A percentile compares a stretch with the other conserved stretches of the same genome.
Conservation (phyloP, 2,797 vertebrate species). For the Odontamblyopus lacepedii region DNA sequence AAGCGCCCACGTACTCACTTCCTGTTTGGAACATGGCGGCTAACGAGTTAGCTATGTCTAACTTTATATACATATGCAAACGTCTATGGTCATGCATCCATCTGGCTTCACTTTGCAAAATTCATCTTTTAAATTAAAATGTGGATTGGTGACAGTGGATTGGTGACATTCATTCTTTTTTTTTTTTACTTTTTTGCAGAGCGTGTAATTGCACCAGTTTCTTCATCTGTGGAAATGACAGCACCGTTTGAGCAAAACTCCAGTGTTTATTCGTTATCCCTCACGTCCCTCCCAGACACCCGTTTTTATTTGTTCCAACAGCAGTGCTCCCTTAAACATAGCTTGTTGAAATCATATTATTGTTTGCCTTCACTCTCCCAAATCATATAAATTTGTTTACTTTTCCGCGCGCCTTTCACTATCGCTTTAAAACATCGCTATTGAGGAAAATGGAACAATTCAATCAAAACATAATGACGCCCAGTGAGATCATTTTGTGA, state of each 20-base stretch:
- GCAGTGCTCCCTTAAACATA: conserved; percentile 4
- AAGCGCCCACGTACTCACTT: no score
- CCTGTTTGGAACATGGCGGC: no score
- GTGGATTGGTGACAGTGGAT: not conserved
- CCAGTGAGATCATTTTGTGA: conserved; percentile 2
- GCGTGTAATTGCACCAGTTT: not conserved
- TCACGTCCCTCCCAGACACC: conserved; percentile 2
- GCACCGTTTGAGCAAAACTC: not conserved
- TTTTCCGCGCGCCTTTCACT: not conserved
- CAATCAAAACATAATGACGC: conserved; percentile 14
- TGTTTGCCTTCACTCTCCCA: conserved; percentile 16
- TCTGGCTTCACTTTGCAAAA: no score
- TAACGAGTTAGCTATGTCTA: no score
- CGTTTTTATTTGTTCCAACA: not conserved
- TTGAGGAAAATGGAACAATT: conserved; percentile 16
- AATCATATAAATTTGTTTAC: conserved; percentile 19
- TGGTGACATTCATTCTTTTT: not conserved
- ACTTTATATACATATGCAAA: no score
- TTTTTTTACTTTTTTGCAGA: not conserved
- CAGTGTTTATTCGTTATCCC: not conserved
- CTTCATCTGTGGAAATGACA: not conserved
- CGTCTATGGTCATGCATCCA: no score
- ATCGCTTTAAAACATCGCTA: conserved; percentile 13
- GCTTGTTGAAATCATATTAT: conserved; percentile 13
- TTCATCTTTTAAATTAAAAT: not conserved